phyloP scores from a whole-genome alignment of 2,113 vertebrate species.

The Oreocharis arfaki region DNA sequence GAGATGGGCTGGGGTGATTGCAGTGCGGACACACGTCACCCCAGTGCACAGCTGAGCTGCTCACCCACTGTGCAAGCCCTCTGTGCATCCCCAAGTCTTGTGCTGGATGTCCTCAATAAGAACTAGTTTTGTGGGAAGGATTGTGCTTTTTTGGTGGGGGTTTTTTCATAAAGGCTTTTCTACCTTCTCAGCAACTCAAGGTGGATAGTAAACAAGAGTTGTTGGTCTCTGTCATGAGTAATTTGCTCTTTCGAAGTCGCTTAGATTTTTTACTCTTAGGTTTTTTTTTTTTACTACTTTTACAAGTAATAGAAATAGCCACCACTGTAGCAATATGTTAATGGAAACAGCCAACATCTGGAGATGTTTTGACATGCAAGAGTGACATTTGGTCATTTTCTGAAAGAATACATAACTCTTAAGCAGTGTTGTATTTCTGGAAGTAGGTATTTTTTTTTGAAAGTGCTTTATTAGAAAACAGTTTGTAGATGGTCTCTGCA shows the following conservation, averaged over 20 bases:
- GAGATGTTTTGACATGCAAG: neutral
- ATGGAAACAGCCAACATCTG: neutral
- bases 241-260: neutral
- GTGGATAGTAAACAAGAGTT: neutral
- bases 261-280: neutral
- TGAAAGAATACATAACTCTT: neutral
- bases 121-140: neutral
- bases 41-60: neutral
- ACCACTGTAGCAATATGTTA: neutral
- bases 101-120: neutral
- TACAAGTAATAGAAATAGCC: neutral
- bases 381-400: neutral
- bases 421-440: neutral
- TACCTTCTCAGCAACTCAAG: neutral
- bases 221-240: neutral
- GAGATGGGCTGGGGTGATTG: neutral
- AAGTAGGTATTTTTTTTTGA: neutral
- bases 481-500: neutral
- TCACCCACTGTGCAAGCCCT: neutral
- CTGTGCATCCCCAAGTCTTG: fast-evolving
- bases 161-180: neutral
- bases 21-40: neutral
- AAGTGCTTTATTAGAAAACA: neutral
- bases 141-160: neutral
- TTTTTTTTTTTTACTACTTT: neutral